Conservation (phyloP, 2,113 vertebrate species). For the Eulemur rufifrons region DNA sequence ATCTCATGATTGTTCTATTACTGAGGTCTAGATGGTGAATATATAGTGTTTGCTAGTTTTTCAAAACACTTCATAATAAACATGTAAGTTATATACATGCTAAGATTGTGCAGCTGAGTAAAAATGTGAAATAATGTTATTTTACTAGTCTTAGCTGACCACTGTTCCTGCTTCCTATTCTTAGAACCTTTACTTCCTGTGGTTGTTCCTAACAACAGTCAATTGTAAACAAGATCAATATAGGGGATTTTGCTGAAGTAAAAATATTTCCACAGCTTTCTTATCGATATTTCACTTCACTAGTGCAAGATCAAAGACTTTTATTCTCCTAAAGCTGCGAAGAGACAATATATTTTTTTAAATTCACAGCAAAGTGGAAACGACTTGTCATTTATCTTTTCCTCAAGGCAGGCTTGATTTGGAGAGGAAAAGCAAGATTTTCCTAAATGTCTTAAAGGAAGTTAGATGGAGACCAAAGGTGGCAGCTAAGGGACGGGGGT, state of each 20-base stretch:
- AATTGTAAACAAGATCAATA: not conserved
- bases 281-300: constrained; percentile 19
- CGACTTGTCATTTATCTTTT: constrained; percentile 46
- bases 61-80: not conserved
- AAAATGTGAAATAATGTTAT: not conserved
- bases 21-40: not conserved
- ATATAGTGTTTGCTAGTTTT: not conserved
- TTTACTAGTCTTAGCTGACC: not conserved
- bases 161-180: not conserved
- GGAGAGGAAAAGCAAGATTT: constrained; percentile 25
- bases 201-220: not conserved
- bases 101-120: not conserved
- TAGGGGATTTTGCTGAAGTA: not conserved
- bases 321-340: not conserved
- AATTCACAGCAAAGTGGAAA: constrained; percentile 23
- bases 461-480: not conserved
- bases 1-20: not conserved
- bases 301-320: not conserved
- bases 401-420: not conserved
- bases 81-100: not conserved
- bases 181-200: not conserved
- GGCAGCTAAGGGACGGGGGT: not conserved
- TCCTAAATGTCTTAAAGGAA: not conserved
- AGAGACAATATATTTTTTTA: constrained; percentile 22
- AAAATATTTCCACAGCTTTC: not conserved